Evolutionary conservation across 2,888 invertebrate genomes (phyloP).

Genomic region (Proisotoma minuta): DNA sequence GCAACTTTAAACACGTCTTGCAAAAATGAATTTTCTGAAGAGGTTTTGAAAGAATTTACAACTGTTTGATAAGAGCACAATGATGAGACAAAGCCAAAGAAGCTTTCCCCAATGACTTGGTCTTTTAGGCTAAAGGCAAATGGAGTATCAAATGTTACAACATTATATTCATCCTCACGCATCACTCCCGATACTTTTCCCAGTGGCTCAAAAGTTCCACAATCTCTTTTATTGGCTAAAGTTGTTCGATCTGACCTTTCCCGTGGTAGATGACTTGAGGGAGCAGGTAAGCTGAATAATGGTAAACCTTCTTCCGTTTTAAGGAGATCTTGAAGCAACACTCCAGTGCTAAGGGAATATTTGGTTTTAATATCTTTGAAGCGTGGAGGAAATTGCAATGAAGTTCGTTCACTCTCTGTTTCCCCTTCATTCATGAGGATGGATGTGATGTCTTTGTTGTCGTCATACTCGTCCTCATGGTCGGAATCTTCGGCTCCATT

Average conservation of each 20-base stretch:
- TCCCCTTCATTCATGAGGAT: background rate
- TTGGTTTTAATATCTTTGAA: background rate
- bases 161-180: no score
- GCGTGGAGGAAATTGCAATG: background rate
- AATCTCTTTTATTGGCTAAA: background rate
- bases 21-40: constrained; percentile 29
- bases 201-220: background rate
- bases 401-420: background rate
- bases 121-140: constrained; percentile 27
- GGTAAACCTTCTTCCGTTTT: background rate
- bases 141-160: constrained; percentile 30
- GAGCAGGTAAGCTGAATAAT: background rate
- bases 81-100: constrained; percentile 28
- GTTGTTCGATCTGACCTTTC: background rate
- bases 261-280: background rate
- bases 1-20: constrained; percentile 38
- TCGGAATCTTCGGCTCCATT: background rate
- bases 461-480: constrained; percentile 10
- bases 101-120: constrained; percentile 26
- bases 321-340: background rate
- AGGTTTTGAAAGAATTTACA: constrained; percentile 18
- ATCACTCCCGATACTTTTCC: no score
- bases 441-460: background rate
- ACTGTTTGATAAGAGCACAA: constrained; percentile 35
- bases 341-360: background rate